These are phyloP conservation scores for Enchytraeus crypticus DNA, from an alignment of 2,888 invertebrate genomes.

Conservation along the genomic window DNA sequence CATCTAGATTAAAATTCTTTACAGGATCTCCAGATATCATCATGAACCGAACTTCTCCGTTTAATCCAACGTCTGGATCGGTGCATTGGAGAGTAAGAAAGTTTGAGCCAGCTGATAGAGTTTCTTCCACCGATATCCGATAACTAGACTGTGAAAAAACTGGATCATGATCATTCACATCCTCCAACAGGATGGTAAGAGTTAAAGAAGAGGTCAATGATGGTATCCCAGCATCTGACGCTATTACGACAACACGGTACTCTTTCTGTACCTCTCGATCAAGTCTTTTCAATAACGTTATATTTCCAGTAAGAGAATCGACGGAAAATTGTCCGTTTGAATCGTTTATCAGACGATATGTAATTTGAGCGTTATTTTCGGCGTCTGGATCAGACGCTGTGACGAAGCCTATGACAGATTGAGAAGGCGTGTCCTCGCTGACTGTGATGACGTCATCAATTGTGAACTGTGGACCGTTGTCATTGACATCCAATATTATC, in stretches of 20 bases:
- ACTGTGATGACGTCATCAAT: no score
- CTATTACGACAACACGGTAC: constrained; percentile 35
- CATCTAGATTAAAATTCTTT: constrained; percentile 50
- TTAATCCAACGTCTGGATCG: constrained; percentile 61
- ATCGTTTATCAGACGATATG: no score
- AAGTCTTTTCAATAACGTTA: constrained; percentile 73
- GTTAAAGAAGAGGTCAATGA: constrained; percentile 26
- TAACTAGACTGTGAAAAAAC: constrained; percentile 63
- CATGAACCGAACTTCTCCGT: constrained; percentile 83
- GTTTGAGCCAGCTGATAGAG: constrained; percentile 84
- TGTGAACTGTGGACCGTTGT: no score
- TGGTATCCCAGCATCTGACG: constrained; percentile 35
- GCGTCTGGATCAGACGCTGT: no score
- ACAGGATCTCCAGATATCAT: constrained; percentile 60
- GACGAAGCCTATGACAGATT: no score
- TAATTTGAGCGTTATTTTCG: no score
- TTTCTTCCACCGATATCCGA: constrained; percentile 69
- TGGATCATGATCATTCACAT: constrained; percentile 38
- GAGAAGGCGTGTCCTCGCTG: no score
- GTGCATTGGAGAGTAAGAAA: constrained; percentile 67
- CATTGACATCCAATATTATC: no score
- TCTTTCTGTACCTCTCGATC: constrained; percentile 57
- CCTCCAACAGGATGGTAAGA: constrained; percentile 31
- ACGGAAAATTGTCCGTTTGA: no score
- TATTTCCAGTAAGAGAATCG: constrained; percentile 75